phyloP scores from a whole-genome alignment of 2,797 vertebrate species.

The Scolopax rusticola region DNA sequence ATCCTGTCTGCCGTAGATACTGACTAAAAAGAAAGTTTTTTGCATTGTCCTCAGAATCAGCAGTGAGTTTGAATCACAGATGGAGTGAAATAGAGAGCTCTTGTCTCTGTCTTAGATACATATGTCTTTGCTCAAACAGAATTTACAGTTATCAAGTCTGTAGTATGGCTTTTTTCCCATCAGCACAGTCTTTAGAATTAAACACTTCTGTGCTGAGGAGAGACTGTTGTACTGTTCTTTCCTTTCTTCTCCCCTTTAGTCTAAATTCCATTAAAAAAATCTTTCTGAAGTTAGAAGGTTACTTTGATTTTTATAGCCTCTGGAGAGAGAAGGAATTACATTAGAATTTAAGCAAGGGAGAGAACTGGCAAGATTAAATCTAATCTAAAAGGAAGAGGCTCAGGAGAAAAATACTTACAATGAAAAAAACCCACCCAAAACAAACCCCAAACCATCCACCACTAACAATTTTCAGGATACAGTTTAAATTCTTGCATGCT shows the following conservation, averaged over 20 bases:
- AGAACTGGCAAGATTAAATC: background rate
- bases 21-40: background rate
- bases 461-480: background rate
- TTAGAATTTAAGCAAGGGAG: background rate
- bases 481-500: background rate
- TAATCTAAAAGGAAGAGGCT: background rate
- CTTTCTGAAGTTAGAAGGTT: background rate
- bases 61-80: constrained; percentile 36
- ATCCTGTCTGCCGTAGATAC: background rate
- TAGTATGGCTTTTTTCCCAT: background rate
- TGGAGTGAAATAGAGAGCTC: constrained; percentile 34
- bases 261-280: background rate
- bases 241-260: background rate
- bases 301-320: background rate
- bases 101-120: constrained; percentile 42
- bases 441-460: background rate
- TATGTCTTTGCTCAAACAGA: constrained; percentile 47
- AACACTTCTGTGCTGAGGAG: background rate
- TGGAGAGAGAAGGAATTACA: background rate
- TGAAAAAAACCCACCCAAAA: background rate
- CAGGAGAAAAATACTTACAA: background rate
- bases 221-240: background rate
- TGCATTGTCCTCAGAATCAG: background rate
- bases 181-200: background rate
- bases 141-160: background rate